Percentiles rank a stretch among this genome's conserved stretches.
These are phyloP conservation scores for Mystacornis crossleyi DNA, from an alignment of 2,113 vertebrate species.

Conservation along the genomic window DNA sequence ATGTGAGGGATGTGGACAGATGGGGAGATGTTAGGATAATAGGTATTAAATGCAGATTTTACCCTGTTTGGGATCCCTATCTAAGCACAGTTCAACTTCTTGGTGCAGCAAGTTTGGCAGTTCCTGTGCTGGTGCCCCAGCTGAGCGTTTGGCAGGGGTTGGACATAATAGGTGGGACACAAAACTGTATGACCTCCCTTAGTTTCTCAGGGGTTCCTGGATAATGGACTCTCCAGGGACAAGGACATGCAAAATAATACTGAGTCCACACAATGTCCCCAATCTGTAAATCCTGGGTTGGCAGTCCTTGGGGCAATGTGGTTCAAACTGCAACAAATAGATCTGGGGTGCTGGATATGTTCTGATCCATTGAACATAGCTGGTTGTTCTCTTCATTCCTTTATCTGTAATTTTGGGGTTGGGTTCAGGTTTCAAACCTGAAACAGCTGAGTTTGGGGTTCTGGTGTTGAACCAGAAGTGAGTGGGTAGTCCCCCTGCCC, in stretches of 20 bases:
- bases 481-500: neutral
- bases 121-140: neutral
- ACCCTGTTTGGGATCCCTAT: neutral
- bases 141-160: neutral
- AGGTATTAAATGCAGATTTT: constrained; percentile 47
- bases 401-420: neutral
- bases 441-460: neutral
- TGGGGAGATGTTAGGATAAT: constrained; percentile 57
- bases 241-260: neutral
- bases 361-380: neutral
- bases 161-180: neutral
- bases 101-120: neutral
- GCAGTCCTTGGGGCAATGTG: accelerated
- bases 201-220: neutral
- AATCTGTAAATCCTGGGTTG: neutral
- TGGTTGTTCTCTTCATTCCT: neutral
- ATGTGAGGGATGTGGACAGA: constrained; percentile 38
- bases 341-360: neutral
- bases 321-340: neutral
- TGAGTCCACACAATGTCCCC: neutral
- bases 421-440: neutral
- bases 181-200: neutral
- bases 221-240: neutral
- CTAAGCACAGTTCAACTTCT: neutral
- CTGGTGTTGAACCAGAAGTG: neutral